These are phyloP conservation scores for Leptothorax acervorum DNA, from an alignment of 2,888 invertebrate genomes.

Conservation along the genomic window DNA sequence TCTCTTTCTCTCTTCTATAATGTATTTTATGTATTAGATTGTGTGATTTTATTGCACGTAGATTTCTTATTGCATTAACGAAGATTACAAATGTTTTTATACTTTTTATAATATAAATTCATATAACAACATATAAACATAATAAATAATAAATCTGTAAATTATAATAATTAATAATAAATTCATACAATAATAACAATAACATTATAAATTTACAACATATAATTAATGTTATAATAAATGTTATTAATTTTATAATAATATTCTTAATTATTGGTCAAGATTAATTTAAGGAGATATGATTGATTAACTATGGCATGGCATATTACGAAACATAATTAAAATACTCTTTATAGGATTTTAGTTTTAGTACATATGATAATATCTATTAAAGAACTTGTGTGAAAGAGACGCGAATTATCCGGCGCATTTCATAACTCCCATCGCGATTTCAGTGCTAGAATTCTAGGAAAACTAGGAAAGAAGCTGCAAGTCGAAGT, in stretches of 20 bases:
- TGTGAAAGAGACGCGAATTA: neutral
- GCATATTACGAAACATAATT: conserved; percentile 1
- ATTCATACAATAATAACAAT: neutral
- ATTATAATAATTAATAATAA: conserved; percentile 2
- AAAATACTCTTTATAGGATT: neutral
- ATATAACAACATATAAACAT: neutral
- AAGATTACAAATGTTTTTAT: neutral
- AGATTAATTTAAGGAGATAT: neutral
- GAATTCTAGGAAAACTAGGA: conserved; percentile 34
- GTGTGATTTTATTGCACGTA: neutral
- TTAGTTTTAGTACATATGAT: neutral
- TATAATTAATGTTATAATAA: neutral
- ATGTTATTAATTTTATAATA: neutral
- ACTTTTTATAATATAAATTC: neutral
- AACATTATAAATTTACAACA: conserved; percentile 1
- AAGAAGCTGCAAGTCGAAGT: conserved; percentile 29
- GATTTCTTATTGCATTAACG: neutral
- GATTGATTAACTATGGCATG: neutral
- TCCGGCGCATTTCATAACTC: neutral
- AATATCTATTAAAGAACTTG: neutral
- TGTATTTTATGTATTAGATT: neutral
- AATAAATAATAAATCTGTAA: neutral
- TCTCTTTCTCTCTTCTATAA: neutral
- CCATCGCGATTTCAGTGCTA: neutral
- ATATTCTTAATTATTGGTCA: neutral